These are phyloP conservation scores for Arnoldichthys spilopterus DNA, from an alignment of 2,797 vertebrate genomes.

Conservation along the genomic window DNA sequence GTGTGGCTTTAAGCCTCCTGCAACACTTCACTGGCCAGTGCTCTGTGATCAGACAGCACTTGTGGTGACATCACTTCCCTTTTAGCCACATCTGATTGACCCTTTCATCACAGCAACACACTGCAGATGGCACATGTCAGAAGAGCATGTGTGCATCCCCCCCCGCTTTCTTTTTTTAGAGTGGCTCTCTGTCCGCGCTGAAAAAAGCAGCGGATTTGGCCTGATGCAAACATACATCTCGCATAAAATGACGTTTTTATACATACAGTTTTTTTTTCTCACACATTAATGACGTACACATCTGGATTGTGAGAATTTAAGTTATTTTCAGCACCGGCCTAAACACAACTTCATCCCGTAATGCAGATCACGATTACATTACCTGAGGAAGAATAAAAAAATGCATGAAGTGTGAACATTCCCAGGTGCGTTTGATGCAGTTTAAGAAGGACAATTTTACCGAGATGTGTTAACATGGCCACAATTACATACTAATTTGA, in stretches of 20 bases:
- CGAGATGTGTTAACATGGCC: slow-evolving; percentile 44
- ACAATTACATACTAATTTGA: slow-evolving; percentile 55
- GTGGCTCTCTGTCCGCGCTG: background rate
- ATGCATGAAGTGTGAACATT: background rate
- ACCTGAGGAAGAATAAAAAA: too few relatives aligned
- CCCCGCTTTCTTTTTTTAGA: too few relatives aligned
- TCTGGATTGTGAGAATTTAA: background rate
- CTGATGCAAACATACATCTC: too few relatives aligned
- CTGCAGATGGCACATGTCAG: slow-evolving; percentile 1
- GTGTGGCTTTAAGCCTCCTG: slow-evolving; percentile 16
- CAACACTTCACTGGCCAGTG: slow-evolving; percentile 17
- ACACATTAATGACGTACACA: background rate
- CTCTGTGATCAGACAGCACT: background rate
- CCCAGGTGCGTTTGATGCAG: background rate
- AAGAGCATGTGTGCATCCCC: background rate
- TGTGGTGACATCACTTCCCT: slow-evolving; percentile 21
- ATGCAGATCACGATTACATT: too few relatives aligned
- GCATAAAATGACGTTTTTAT: too few relatives aligned
- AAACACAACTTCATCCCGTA: background rate
- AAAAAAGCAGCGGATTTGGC: background rate
- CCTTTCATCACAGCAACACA: slow-evolving; percentile 9
- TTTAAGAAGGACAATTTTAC: slow-evolving; percentile 35
- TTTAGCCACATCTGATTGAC: background rate
- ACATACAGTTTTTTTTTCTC: background rate
- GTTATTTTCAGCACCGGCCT: background rate